Evolutionary conservation across 2,797 vertebrate species (phyloP), one percentile per base, ranked within the genome.

Genomic region (Chelmon rostratus): DNA sequence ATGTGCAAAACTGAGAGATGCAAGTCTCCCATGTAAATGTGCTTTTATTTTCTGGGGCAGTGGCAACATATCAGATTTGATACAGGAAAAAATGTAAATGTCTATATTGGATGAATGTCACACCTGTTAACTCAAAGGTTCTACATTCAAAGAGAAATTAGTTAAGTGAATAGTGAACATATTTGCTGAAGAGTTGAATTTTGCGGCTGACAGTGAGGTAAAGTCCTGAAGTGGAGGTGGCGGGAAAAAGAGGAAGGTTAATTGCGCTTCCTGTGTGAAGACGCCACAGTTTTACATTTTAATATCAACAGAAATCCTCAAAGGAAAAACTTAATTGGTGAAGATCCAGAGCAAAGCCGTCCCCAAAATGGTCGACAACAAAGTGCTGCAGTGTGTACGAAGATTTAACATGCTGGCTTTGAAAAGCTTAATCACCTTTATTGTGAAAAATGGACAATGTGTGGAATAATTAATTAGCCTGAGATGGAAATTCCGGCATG

Each of bases 331-430:
- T 5, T 37, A 50, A 74, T 59, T 19, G 19, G 33, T 0, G 4
- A 58, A 21, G n/a, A 57, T 63, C 11, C 35, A 46, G n/a, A 64
- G 11, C 15, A 16, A 79, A 82, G 49, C 38, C 6, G 2, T 10
- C 58, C 15, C 12, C 1, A 25, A 42, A 65, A 37, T 10, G 2
- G 49, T 9, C 4, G 9, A 64, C 49, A 70, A 38, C 28, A 28
- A 62, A 40, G 38, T 5, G 53, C 37, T 33, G 33, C 28, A 23
- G 37, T 25, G 50, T 67, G 75, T 33, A 46, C 6, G 0, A 16
- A 67, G 49, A 66, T 76, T 70, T 68, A 58, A 73, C 66, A 58
- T 35, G 38, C 47, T 64, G 49, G 8, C 58, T 80, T 69, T 67
- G 64, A 35, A 35, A 61, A 65, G 61, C 21, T 68, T 56, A 54